phyloP scores from a whole-genome alignment of 2,113 vertebrate species.

The Isurus oxyrinchus region DNA sequence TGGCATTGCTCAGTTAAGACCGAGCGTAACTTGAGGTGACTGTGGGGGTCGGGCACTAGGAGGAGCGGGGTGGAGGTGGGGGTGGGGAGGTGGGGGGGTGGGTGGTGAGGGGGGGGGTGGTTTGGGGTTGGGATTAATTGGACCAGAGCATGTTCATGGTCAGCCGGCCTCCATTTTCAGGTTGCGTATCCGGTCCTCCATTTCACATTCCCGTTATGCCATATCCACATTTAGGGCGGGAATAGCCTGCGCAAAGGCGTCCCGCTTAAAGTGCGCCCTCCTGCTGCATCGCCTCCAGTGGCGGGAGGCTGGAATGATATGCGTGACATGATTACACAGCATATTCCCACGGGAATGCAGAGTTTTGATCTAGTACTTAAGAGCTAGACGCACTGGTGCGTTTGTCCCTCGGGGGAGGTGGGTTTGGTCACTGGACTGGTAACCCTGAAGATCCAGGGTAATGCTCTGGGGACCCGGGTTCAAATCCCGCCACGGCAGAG shows the following conservation, averaged over 20 bases:
- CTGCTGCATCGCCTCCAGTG: neutral
- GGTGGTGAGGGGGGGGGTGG: neutral
- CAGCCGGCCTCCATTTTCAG: neutral
- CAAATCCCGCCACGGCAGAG: too few species aligned
- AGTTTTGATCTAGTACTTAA: too few species aligned
- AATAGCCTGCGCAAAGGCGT: neutral
- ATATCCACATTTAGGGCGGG: neutral
- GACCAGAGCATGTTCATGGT: neutral
- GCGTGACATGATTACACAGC: neutral
- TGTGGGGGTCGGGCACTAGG: neutral
- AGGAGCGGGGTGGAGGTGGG: neutral
- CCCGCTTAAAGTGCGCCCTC: neutral
- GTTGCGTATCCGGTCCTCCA: fast-evolving
- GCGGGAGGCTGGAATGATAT: neutral
- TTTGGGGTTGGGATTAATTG: neutral
- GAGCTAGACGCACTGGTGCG: too few species aligned
- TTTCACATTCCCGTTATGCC: neutral
- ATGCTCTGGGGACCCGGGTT: too few species aligned
- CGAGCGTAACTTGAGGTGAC: neutral
- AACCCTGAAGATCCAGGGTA: too few species aligned
- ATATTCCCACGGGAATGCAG: neutral
- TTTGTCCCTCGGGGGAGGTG: too few species aligned
- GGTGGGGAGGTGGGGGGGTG: neutral
- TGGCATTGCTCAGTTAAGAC: neutral
- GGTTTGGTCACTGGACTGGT: too few species aligned